A percentile compares a stretch with the other conserved stretches of the same genome.
phyloP scores from a whole-genome alignment of 2,113 vertebrate species.

The Oceanodroma tethys region DNA sequence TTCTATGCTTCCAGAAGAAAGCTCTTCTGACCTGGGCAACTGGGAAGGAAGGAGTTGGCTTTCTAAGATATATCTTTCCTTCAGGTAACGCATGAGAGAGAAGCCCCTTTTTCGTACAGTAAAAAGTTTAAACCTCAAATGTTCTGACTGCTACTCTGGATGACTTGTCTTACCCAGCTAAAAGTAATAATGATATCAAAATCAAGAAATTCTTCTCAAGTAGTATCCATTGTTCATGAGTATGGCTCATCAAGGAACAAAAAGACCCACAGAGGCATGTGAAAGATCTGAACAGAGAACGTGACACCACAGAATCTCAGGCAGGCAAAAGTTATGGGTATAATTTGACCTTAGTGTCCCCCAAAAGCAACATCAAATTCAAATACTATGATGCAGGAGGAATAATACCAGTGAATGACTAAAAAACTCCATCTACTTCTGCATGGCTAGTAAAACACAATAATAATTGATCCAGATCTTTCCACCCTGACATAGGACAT shows the following conservation, averaged over 20 bases:
- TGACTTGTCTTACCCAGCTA: background rate
- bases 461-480: background rate
- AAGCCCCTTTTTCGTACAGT: background rate
- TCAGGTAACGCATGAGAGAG: background rate
- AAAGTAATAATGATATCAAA: background rate
- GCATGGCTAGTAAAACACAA: background rate
- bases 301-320: background rate
- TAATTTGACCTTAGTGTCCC: background rate
- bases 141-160: background rate
- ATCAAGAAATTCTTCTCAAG: background rate
- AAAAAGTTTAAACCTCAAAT: background rate
- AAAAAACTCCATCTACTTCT: background rate
- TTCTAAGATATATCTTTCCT: background rate
- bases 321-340: background rate
- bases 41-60: background rate
- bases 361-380: constrained; percentile 1
- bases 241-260: background rate
- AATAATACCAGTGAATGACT: background rate
- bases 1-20: background rate
- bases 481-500: background rate
- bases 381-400: background rate
- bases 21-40: background rate
- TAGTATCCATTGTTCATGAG: background rate
- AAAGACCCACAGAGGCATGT: background rate
- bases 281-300: background rate